These are phyloP conservation scores for Drosophila albomicans DNA, from an alignment of 1,140 invertebrate species.

Conservation along the genomic window DNA sequence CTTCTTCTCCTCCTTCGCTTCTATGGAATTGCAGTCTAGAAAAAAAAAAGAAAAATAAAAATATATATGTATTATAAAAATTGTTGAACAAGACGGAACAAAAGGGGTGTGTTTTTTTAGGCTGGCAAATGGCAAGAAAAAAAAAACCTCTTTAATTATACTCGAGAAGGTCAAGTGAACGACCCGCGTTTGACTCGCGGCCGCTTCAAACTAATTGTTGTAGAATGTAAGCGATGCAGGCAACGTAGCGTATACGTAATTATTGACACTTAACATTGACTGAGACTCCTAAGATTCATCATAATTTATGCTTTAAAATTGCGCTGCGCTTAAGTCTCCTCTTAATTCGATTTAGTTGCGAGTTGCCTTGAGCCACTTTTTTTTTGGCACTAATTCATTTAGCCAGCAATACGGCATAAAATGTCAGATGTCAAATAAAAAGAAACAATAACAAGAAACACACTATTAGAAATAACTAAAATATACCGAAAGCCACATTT, in stretches of 20 bases:
- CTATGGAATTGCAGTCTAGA: constrained; percentile 44
- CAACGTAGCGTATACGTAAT: constrained; percentile 45
- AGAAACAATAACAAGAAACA: neutral
- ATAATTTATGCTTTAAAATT: neutral
- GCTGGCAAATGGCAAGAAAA: constrained; percentile 39
- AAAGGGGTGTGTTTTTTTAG: constrained; percentile 48
- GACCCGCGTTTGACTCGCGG: constrained; percentile 29
- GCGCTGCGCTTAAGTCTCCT: too few species aligned
- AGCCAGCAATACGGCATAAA: constrained; percentile 7
- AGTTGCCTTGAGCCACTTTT: neutral
- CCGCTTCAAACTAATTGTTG: constrained; percentile 37
- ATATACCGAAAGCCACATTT: too few species aligned
- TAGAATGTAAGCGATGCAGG: constrained; percentile 7
- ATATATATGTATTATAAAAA: constrained; percentile 38
- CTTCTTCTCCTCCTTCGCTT: constrained; percentile 1
- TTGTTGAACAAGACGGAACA: constrained; percentile 59
- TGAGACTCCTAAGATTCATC: constrained; percentile 1
- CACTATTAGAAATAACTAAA: too few species aligned
- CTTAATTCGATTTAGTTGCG: neutral
- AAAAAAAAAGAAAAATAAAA: constrained; percentile 3
- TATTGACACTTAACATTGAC: constrained; percentile 32
- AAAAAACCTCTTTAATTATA: constrained; percentile 50
- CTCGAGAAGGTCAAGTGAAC: constrained; percentile 56
- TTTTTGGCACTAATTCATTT: constrained; percentile 18
- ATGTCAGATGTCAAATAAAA: constrained; percentile 2